Base-by-base conservation (phyloP, 1,140 invertebrate species). In the Calephelis virginiensis region DNA sequence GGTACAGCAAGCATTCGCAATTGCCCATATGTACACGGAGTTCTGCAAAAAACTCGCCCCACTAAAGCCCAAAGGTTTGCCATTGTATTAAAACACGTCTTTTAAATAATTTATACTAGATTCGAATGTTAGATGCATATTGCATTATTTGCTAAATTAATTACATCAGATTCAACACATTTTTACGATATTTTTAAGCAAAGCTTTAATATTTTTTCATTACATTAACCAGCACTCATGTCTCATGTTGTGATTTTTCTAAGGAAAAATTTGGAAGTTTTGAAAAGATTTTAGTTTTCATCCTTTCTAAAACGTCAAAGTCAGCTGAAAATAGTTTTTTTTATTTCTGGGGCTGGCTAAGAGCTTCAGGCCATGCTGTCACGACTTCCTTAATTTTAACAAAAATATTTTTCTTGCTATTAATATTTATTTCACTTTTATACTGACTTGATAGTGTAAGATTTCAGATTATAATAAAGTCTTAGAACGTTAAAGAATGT, bases 1-100 rank as follows among this genome's bases (percentile, higher is more conserved):
- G 74, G 62, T 53, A 76, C 76, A 12, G 64, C 64, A 8, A 72
- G 9, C 14, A 80, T 56, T 56, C 10, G 50, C 11, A 56, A 11
- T 11, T 17, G 50, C 10, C 17, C 9, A 28, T 56, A 9, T 56
- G 5, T 37, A 56, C 50, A 56, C 6, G 3, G 8, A 8, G 8
- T 56, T 28, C 4, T 37, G 17, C 9, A 56, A 37, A 56, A 11
- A 5, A 56, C 17, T 37, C 50, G 14, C 50, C 17, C 28, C 50
- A 28, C 14, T 17, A 8, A 53, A 11, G 17, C 9, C 13, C 28
- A 11, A 2, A 56, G 5, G 0, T 56, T 56, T 14, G 50, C 50
- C 17, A 56, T 56, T 28, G 10, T 10, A 56, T 56, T 56, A 28
- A 56, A 56, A 6, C 11, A 28, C 50, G 11, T 56, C 40, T 43